phyloP scores from a whole-genome alignment of 2,113 vertebrate species.

The Thamnophis sirtalis region DNA sequence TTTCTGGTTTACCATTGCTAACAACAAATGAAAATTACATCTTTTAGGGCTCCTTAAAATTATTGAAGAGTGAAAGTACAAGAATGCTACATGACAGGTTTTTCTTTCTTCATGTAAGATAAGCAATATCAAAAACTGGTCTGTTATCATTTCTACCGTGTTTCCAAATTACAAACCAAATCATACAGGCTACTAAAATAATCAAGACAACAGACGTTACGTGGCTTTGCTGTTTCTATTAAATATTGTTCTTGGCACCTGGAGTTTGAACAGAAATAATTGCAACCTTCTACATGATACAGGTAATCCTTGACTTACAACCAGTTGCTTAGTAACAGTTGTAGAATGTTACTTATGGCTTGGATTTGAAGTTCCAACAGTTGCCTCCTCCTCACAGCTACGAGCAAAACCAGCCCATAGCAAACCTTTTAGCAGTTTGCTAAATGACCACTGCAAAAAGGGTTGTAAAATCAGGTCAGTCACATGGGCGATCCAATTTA shows the following conservation, averaged over 20 bases:
- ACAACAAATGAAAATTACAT: not conserved
- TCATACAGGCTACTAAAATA: not conserved
- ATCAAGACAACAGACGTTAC: not conserved
- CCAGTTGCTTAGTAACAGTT: not conserved
- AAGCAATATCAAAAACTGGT: not conserved
- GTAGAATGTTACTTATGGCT: not conserved
- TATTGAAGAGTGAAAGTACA: not conserved
- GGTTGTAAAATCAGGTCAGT: not conserved
- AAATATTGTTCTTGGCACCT: not conserved
- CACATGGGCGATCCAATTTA: not conserved
- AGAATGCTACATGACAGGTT: not conserved
- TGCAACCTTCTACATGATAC: not conserved
- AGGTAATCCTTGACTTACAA: not conserved
- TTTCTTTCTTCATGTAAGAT: not conserved
- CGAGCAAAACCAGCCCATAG: not conserved
- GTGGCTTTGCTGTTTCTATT: not conserved
- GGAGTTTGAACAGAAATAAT: not conserved
- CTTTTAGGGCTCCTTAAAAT: not conserved
- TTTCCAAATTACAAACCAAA: not conserved
- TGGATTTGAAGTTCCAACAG: not conserved
- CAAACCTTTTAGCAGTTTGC: not conserved
- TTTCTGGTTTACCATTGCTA: not conserved
- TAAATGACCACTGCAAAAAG: not conserved
- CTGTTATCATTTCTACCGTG: not conserved
- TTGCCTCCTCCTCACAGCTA: not conserved